Evolutionary conservation across 2,113 vertebrate species (phyloP).

Genomic region (Zapornia atra): DNA sequence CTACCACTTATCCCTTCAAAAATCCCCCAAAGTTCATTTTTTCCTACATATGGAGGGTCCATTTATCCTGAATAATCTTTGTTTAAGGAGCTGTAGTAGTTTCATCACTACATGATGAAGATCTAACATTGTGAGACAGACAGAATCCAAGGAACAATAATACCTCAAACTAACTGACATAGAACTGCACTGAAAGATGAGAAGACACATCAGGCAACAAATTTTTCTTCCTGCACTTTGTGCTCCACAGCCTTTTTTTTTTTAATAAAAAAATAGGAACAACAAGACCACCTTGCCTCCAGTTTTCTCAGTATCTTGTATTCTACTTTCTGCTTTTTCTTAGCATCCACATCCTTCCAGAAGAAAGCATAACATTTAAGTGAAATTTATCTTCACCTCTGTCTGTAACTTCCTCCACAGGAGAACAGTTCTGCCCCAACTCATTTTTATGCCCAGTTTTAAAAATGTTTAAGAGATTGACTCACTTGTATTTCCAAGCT

Average conservation of each 20-base stretch:
- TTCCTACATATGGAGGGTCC: not conserved
- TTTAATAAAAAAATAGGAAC: not conserved
- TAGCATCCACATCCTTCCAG: not conserved
- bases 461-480: not conserved
- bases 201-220: not conserved
- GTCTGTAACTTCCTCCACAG: not conserved
- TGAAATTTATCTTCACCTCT: not conserved
- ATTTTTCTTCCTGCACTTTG: not conserved
- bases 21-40: not conserved
- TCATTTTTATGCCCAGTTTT: not conserved
- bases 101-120: not conserved
- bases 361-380: not conserved
- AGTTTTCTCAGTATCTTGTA: not conserved
- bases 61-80: not conserved
- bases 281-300: not conserved
- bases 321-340: not conserved
- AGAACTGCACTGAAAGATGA: not conserved
- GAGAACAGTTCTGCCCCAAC: not conserved
- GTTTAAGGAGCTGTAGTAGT: not conserved
- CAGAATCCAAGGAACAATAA: not conserved
- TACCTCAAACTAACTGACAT: not conserved
- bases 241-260: not conserved
- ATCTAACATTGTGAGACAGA: not conserved
- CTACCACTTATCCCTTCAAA: not conserved
- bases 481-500: not conserved